phyloP scores from a whole-genome alignment of 1,140 invertebrate species.

The Coboldia fuscipes region DNA sequence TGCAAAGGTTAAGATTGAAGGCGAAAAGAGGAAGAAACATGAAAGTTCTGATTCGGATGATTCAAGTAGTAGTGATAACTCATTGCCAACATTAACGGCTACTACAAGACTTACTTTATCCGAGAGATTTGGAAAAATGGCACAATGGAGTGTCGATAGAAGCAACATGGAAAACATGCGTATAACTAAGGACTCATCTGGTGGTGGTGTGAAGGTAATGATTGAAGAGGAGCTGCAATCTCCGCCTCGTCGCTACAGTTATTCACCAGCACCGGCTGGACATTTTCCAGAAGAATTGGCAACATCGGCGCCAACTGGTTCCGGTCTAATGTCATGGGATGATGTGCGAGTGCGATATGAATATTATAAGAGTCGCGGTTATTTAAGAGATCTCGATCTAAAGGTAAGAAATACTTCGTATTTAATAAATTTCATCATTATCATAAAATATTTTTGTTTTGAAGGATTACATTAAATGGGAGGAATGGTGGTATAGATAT shows the following conservation, averaged over 20 bases:
- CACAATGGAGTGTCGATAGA: conserved; percentile 59
- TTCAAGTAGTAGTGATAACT: conserved; percentile 16
- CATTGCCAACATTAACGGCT: conserved; percentile 18
- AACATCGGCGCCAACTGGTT: conserved; percentile 41
- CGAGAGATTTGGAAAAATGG: conserved; percentile 74
- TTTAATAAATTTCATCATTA: not conserved
- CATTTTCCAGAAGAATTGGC: conserved; percentile 54
- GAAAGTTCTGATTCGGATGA: conserved; percentile 18
- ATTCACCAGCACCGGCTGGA: conserved; percentile 46
- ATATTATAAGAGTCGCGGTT: conserved; percentile 69
- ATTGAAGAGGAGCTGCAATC: conserved; percentile 33
- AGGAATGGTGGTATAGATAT: conserved; percentile 86
- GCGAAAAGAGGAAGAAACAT: conserved; percentile 20
- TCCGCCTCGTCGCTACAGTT: conserved; percentile 24
- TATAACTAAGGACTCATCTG: conserved; percentile 46
- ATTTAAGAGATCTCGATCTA: conserved; percentile 36
- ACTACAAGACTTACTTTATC: conserved; percentile 39
- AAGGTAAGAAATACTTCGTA: conserved; percentile 9
- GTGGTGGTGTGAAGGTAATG: conserved; percentile 48
- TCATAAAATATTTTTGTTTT: conserved; percentile 2
- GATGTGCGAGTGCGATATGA: conserved; percentile 65
- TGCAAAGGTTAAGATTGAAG: conserved; percentile 20
- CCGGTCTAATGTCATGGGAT: conserved; percentile 57
- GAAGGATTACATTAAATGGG: conserved; percentile 74
- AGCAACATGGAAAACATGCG: conserved; percentile 53